Evolutionary conservation across 1,140 invertebrate genomes (phyloP).

Genomic region (Neomicropteryx cornuta): DNA sequence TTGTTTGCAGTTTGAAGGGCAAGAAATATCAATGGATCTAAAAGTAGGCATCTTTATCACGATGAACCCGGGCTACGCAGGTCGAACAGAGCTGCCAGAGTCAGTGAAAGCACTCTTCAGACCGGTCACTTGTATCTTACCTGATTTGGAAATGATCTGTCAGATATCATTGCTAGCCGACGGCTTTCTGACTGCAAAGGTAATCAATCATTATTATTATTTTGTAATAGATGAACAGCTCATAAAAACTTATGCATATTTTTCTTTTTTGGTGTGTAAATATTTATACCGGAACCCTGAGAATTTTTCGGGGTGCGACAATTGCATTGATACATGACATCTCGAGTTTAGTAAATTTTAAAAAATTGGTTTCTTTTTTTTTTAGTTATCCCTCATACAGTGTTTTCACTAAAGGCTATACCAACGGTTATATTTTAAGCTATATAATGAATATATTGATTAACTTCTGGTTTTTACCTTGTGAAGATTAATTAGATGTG

Average conservation of each 20-base stretch:
- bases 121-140: constrained; percentile 80
- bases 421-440: no score
- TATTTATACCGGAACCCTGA: no score
- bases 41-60: constrained; percentile 89
- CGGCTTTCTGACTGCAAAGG: constrained; percentile 77
- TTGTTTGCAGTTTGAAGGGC: constrained; percentile 64
- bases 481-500: no score
- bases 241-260: no score
- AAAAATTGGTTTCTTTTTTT: not conserved
- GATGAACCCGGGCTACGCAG: constrained; percentile 88
- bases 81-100: constrained; percentile 80
- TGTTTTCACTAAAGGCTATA: no score
- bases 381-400: no score
- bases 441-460: no score
- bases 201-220: no score
- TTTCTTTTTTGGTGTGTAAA: no score
- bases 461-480: no score
- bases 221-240: no score
- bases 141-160: constrained; percentile 83
- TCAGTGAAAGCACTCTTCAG: constrained; percentile 84
- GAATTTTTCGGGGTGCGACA: no score
- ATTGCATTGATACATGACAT: not conserved
- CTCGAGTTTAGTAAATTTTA: not conserved
- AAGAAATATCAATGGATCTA: constrained; percentile 67
- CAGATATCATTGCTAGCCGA: constrained; percentile 86